These are phyloP conservation scores for Drosophila falleni DNA, from an alignment of 2,888 invertebrate genomes.

Conservation along the genomic window DNA sequence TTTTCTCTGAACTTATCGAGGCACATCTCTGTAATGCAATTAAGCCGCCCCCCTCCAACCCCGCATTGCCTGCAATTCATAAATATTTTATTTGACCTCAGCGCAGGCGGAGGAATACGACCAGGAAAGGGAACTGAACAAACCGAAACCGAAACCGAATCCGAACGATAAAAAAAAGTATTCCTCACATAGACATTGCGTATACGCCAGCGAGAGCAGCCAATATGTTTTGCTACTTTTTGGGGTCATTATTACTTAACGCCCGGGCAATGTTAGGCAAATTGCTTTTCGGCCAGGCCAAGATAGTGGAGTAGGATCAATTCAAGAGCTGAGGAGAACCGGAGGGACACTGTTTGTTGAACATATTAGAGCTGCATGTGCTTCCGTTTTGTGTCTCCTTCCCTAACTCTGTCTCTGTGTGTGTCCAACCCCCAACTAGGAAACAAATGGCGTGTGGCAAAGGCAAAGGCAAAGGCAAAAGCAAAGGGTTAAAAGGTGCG, in stretches of 20 bases:
- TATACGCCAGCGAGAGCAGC: conserved; percentile 61
- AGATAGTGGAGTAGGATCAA: conserved; percentile 1
- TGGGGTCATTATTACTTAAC: conserved; percentile 77
- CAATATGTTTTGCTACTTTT: conserved; percentile 64
- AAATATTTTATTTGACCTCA: conserved; percentile 77
- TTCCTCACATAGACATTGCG: conserved; percentile 56
- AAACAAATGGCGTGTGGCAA: conserved; percentile 63
- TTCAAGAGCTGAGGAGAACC: background rate
- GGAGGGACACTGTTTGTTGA: conserved; percentile 46
- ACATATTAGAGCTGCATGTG: conserved; percentile 70
- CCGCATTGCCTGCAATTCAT: conserved; percentile 69
- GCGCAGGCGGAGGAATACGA: conserved; percentile 31
- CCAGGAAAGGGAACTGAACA: conserved; percentile 9
- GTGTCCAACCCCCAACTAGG: conserved; percentile 39
- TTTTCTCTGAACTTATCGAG: conserved; percentile 63
- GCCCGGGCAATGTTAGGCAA: conserved; percentile 74
- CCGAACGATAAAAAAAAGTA: conserved; percentile 15
- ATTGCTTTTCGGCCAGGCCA: conserved; percentile 62
- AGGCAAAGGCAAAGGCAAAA: conserved; percentile 14
- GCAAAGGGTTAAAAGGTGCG: conserved; percentile 81
- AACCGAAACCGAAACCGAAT: conserved; percentile 29
- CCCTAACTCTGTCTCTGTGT: conserved; percentile 3
- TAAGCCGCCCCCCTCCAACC: conserved; percentile 60
- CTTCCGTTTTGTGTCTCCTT: conserved; percentile 51
- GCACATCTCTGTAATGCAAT: conserved; percentile 73